Evolutionary conservation across 2,888 invertebrate genomes (phyloP).

Genomic region (Tipula lateralis): DNA sequence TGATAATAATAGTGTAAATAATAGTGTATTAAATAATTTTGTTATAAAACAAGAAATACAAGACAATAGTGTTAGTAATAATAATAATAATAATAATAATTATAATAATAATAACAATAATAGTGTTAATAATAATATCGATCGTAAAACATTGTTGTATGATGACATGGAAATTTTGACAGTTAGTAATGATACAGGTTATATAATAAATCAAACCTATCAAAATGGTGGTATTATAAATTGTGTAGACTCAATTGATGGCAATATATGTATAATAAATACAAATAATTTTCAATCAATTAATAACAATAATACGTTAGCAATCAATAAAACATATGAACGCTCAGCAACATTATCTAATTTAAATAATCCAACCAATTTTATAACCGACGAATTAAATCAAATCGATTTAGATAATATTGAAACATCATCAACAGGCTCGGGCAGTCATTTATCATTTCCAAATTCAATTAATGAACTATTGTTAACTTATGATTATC

Average conservation of each 20-base stretch:
- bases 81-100: conserved; percentile 4
- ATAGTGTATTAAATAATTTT: conserved; percentile 26
- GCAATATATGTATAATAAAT: conserved; percentile 28
- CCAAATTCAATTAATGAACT: not conserved
- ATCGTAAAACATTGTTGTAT: conserved; percentile 20
- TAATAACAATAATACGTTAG: not conserved
- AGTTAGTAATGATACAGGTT: not conserved
- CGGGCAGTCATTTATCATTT: conserved; percentile 36
- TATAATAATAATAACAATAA: conserved; percentile 28
- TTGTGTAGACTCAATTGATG: not conserved
- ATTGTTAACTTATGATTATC: conserved; percentile 7
- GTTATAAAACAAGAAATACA: conserved; percentile 24
- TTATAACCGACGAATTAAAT: not conserved
- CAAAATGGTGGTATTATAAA: not conserved
- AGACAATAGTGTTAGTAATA: conserved; percentile 14
- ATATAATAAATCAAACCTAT: conserved; percentile 13
- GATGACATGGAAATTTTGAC: conserved; percentile 3
- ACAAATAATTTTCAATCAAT: conserved; percentile 12
- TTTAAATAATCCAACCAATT: conserved; percentile 27
- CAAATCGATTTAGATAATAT: conserved; percentile 33
- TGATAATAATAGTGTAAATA: not conserved
- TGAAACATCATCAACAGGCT: conserved; percentile 35
- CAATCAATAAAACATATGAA: conserved; percentile 13
- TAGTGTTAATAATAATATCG: not conserved
- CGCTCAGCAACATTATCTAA: conserved; percentile 25